Conservation (phyloP, 2,888 invertebrate species). For the Calameuta filiformis region DNA sequence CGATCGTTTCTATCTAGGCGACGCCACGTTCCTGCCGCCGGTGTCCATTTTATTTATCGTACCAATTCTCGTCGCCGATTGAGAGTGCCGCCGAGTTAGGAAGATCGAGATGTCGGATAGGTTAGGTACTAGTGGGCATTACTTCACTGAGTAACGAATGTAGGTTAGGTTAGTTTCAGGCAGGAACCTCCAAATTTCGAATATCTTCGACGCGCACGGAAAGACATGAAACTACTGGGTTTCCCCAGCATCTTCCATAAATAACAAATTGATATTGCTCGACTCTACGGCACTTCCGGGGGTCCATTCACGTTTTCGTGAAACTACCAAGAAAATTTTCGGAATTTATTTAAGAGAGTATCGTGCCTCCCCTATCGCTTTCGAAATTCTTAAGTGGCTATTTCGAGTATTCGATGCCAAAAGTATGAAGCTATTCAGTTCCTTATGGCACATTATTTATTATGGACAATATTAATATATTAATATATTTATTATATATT, state of each 20-base stretch:
- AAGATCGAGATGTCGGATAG: background rate
- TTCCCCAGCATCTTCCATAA: slow-evolving; percentile 14
- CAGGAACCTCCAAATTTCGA: slow-evolving; percentile 6
- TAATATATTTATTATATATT: no score
- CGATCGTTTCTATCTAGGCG: background rate
- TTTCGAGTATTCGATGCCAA: no score
- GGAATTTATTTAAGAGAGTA: background rate
- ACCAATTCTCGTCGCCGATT: background rate
- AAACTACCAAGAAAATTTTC: background rate
- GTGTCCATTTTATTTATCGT: background rate
- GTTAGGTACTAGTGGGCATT: background rate
- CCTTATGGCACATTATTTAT: no score
- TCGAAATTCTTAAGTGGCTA: no score
- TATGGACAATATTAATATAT: no score
- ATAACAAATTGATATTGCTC: slow-evolving; percentile 30
- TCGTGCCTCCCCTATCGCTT: background rate
- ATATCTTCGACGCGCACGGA: slow-evolving; percentile 7
- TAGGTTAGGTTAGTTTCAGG: background rate
- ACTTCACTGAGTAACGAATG: background rate
- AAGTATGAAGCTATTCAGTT: no score
- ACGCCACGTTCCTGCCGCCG: background rate
- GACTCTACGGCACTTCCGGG: background rate
- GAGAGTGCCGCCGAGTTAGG: background rate
- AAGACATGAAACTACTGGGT: slow-evolving; percentile 17
- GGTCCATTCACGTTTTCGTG: background rate